Percentiles rank a stretch among this genome's conserved stretches.
phyloP scores from a whole-genome alignment of 2,113 vertebrate genomes.

The Anseranas semipalmata region DNA sequence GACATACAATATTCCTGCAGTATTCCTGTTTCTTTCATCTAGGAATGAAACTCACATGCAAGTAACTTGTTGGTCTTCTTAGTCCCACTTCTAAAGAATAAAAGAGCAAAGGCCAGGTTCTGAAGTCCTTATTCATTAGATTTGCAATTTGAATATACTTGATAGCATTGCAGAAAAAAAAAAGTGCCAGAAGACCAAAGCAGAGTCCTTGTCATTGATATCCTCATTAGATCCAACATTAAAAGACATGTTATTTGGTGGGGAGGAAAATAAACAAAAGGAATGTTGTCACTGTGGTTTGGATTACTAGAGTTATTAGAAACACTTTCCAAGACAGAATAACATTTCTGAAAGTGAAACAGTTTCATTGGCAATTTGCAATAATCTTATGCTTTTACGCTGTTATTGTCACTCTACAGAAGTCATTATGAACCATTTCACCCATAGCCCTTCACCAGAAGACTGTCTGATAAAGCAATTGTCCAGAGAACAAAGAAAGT shows the following conservation, averaged over 20 bases:
- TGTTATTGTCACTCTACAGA: neutral
- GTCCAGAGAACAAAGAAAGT: neutral
- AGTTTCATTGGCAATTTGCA: neutral
- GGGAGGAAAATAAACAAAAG: neutral
- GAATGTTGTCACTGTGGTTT: neutral
- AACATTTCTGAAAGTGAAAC: neutral
- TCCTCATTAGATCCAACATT: neutral
- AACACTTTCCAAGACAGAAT: neutral
- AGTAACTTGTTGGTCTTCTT: neutral
- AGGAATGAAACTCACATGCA: neutral
- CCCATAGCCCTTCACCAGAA: neutral
- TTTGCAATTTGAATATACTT: neutral
- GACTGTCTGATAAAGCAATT: neutral
- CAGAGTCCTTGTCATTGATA: neutral
- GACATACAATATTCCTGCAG: neutral
- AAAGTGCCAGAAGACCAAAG: neutral
- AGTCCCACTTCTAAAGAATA: neutral
- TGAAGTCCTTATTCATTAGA: neutral
- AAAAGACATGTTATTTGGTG: neutral
- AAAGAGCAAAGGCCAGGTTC: neutral
- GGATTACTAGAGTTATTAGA: neutral
- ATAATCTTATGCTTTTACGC: neutral
- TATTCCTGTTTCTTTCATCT: neutral
- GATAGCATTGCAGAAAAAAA: neutral
- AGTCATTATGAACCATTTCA: neutral